These are phyloP conservation scores for Phrynocephalus guinanensis DNA, from an alignment of 2,797 vertebrate species.

Conservation along the genomic window DNA sequence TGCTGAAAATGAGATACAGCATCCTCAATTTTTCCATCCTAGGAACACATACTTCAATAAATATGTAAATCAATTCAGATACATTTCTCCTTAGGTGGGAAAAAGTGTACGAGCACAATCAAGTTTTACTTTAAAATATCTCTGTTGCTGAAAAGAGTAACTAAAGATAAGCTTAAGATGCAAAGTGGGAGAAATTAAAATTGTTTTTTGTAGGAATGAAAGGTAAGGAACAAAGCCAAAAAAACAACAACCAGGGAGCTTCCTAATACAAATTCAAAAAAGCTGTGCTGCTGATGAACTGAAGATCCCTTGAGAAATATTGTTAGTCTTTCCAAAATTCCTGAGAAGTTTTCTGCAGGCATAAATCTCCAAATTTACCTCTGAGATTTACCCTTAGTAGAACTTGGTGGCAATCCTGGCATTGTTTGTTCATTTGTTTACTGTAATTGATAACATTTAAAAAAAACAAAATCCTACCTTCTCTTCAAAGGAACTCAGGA, in stretches of 20 bases:
- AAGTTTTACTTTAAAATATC: constrained; percentile 56
- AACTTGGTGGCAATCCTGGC: constrained; percentile 2
- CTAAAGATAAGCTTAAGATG: constrained; percentile 29
- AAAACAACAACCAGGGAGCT: too few species aligned
- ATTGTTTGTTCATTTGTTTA: not conserved
- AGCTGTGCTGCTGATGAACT: not conserved
- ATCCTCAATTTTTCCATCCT: not conserved
- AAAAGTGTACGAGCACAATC: constrained; percentile 47
- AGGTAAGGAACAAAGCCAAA: not conserved
- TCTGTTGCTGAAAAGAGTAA: constrained; percentile 53
- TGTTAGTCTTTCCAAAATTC: not conserved
- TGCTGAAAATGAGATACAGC: constrained; percentile 53
- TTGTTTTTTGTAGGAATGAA: constrained; percentile 1
- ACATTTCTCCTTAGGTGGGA: constrained; percentile 58
- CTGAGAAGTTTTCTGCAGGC: not conserved
- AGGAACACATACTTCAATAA: constrained; percentile 62
- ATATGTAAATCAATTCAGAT: constrained; percentile 64
- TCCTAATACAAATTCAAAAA: not conserved
- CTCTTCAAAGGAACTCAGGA: not conserved
- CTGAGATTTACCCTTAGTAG: not conserved
- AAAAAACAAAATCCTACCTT: too few species aligned
- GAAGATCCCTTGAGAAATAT: constrained; percentile 10
- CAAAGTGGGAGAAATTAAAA: constrained; percentile 45
- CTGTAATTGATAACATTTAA: not conserved
- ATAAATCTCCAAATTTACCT: not conserved